Conservation (phyloP, 2,797 vertebrate species). For the Lagorchestes hirsutus region DNA sequence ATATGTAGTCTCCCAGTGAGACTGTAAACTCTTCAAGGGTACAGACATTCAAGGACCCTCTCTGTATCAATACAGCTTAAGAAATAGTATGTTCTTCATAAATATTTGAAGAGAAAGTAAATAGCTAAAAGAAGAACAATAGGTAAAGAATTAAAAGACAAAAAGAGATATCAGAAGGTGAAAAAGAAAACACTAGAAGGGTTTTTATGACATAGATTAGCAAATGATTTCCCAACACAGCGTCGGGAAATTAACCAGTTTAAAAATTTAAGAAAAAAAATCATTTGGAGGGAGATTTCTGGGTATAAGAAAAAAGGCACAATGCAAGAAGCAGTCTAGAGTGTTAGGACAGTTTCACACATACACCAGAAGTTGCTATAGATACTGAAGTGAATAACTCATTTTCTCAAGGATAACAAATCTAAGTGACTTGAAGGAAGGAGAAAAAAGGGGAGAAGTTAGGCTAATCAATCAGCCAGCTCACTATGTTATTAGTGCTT, state of each 20-base stretch:
- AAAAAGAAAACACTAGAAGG: not conserved
- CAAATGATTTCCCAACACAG: not conserved
- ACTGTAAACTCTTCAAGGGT: not conserved
- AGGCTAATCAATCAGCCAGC: not conserved
- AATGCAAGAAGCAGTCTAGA: not conserved
- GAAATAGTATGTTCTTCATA: not conserved
- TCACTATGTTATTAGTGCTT: not conserved
- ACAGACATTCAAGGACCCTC: not conserved
- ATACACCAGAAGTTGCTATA: not conserved
- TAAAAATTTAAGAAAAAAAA: not conserved
- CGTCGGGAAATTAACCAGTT: not conserved
- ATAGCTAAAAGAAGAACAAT: not conserved
- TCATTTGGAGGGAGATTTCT: not conserved
- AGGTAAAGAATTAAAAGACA: not conserved
- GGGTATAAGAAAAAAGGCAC: not conserved
- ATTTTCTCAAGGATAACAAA: not conserved
- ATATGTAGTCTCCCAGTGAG: not conserved
- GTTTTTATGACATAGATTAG: not conserved
- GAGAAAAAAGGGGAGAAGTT: not conserved
- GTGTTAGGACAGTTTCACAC: not conserved
- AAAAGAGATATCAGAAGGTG: not conserved
- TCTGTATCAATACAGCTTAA: not conserved
- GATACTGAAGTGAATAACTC: not conserved
- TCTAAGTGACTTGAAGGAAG: not conserved
- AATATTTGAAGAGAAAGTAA: not conserved